These are phyloP conservation scores for Perognathus longimembris DNA, from an alignment of 2,113 vertebrate species.

Conservation along the genomic window DNA sequence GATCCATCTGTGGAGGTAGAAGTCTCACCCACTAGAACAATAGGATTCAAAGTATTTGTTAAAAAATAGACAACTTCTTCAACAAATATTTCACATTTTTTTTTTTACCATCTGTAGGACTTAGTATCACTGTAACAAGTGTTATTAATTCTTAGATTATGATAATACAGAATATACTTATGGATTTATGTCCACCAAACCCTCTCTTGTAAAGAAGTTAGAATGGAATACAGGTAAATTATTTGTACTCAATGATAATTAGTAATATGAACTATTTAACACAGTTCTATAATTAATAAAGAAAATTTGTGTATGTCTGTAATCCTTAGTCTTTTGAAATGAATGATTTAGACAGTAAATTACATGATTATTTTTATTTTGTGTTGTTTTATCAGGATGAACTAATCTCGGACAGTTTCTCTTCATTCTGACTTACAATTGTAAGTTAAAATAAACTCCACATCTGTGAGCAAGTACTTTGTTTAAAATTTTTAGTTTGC, in stretches of 20 bases:
- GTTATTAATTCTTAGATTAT: background rate
- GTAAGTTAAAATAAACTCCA: conserved; percentile 49
- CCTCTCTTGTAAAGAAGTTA: background rate
- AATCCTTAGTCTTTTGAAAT: conserved; percentile 4
- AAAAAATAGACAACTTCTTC: background rate
- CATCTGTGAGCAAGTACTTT: background rate
- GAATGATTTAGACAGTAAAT: background rate
- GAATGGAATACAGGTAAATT: background rate
- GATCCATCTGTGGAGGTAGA: too few species aligned
- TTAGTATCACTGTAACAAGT: background rate
- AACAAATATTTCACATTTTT: background rate
- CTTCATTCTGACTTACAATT: background rate
- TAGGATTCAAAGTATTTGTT: too few species aligned
- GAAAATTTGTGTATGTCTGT: background rate
- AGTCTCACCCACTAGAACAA: too few species aligned
- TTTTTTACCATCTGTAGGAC: background rate
- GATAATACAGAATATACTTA: background rate
- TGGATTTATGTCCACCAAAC: background rate
- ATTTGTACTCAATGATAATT: background rate
- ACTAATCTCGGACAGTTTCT: background rate
- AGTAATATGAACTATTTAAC: background rate
- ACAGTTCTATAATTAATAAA: background rate
- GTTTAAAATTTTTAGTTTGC: background rate
- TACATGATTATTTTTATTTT: background rate
- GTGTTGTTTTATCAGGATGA: rapidly evolving